Evolutionary conservation across 2,797 vertebrate genomes (phyloP).

Genomic region (Psittacula echo): DNA sequence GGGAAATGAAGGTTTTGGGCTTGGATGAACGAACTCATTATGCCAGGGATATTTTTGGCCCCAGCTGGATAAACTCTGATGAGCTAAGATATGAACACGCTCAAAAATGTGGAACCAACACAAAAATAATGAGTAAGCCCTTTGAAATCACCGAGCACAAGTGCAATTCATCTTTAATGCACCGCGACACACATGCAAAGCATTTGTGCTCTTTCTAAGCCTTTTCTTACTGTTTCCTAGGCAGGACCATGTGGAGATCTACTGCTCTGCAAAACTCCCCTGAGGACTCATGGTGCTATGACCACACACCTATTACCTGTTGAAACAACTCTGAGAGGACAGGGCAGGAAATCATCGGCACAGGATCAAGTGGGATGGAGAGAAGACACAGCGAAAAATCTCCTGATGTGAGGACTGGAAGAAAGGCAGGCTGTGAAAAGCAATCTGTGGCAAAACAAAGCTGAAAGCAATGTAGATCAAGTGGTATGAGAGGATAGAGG

Average conservation of each 20-base stretch:
- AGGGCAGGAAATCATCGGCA: background rate
- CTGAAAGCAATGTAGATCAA: background rate
- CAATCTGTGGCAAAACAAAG: background rate
- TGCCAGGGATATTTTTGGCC: conserved; percentile 47
- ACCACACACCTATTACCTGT: background rate
- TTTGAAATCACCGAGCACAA: conserved; percentile 32
- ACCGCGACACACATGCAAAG: background rate
- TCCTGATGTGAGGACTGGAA: background rate
- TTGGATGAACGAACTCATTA: conserved; percentile 37
- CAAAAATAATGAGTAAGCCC: conserved; percentile 51
- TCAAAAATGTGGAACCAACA: conserved; percentile 42
- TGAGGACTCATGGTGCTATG: background rate
- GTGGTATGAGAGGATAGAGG: background rate
- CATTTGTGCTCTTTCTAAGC: background rate
- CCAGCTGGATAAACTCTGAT: conserved; percentile 52
- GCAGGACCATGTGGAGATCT: background rate
- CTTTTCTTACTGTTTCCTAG: background rate
- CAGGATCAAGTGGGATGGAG: background rate
- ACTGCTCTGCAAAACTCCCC: background rate
- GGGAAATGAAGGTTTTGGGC: conserved; percentile 39
- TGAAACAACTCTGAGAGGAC: background rate
- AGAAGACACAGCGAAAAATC: background rate
- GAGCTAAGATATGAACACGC: background rate
- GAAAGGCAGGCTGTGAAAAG: background rate
- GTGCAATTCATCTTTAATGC: conserved; percentile 6